These are phyloP conservation scores for Nicator chloris DNA, from an alignment of 2,113 vertebrate species.

Conservation along the genomic window DNA sequence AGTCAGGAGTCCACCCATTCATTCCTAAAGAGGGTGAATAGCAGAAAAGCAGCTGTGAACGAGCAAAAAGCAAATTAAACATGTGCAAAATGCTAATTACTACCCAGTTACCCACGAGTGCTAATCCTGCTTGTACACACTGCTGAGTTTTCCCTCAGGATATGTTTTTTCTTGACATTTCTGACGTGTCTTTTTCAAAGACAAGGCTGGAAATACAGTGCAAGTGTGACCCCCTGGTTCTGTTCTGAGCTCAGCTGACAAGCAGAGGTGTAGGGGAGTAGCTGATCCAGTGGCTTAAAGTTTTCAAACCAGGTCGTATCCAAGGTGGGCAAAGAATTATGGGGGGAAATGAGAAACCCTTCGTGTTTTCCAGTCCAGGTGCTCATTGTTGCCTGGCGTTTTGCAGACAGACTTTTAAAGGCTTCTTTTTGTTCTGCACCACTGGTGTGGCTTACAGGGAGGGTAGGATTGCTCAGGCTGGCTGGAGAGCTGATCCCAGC, in stretches of 20 bases:
- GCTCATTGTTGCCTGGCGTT: background rate
- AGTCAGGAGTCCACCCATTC: background rate
- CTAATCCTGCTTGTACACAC: background rate
- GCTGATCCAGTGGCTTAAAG: background rate
- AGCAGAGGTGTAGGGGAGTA: background rate
- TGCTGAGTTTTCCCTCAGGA: background rate
- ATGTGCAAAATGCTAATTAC: background rate
- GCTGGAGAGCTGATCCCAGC: background rate
- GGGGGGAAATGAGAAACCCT: background rate
- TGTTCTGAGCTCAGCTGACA: background rate
- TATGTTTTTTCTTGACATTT: background rate
- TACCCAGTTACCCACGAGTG: background rate
- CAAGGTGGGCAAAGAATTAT: background rate
- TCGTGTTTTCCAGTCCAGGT: accelerated
- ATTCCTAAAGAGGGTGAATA: background rate
- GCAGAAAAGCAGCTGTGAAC: background rate
- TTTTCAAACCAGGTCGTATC: background rate
- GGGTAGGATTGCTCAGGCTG: background rate
- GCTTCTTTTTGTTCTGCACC: background rate
- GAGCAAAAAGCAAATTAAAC: background rate
- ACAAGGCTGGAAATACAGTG: background rate
- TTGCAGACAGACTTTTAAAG: background rate
- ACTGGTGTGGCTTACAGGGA: background rate
- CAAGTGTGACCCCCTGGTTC: background rate
- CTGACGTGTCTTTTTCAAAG: background rate